Conservation (phyloP, 2,888 invertebrate species). For the Sphaerophoria taeniata region DNA sequence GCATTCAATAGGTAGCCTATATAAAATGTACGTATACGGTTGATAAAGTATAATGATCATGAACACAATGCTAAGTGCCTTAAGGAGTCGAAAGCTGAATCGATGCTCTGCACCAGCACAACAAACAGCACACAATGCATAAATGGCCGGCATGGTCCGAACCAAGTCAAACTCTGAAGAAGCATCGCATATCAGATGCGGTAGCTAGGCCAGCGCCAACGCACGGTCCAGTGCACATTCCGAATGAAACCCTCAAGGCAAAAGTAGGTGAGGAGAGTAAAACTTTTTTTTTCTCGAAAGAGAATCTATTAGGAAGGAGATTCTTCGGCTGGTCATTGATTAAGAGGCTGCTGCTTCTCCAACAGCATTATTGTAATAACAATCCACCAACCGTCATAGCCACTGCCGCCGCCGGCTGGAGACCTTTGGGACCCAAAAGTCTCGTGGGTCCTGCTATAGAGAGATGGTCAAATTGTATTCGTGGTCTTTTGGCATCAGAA, state of each 20-base stretch:
- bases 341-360: conserved; percentile 55
- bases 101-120: neutral
- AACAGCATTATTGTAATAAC: conserved; percentile 7
- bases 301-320: conserved; percentile 62
- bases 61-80: conserved; percentile 68
- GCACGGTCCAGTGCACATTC: conserved; percentile 70
- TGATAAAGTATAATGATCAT: conserved; percentile 73
- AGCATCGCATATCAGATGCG: neutral
- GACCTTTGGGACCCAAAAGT: conserved; percentile 50
- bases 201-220: conserved; percentile 37
- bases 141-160: neutral
- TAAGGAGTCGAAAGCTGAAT: neutral
- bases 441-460: neutral
- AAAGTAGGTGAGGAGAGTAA: neutral
- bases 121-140: conserved; percentile 8
- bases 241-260: conserved; percentile 48
- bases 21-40: conserved; percentile 63
- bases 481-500: conserved; percentile 37
- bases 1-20: conserved; percentile 73
- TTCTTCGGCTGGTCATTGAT: conserved; percentile 64
- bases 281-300: too few relatives aligned
- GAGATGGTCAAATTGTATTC: conserved; percentile 60
- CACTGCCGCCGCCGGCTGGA: neutral
- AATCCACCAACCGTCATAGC: too few relatives aligned
- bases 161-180: conserved; percentile 27